Evolutionary conservation across 2,113 vertebrate species (phyloP).

Genomic region (Cyprinodon brontotheroides): DNA sequence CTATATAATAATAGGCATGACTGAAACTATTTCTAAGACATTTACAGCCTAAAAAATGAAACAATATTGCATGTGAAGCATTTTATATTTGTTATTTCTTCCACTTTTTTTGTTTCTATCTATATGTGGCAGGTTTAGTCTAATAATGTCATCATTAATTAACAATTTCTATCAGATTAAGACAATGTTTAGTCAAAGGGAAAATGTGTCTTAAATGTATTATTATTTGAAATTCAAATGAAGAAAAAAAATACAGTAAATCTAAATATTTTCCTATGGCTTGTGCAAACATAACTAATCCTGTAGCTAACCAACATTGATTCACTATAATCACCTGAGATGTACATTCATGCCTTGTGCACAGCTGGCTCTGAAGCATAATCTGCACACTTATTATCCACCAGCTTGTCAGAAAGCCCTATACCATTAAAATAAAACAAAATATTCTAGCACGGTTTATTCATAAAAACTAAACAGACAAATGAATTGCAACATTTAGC

Average conservation of each 20-base stretch:
- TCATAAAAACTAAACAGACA: not conserved
- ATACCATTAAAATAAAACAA: not conserved
- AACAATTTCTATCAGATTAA: not conserved
- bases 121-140: not conserved
- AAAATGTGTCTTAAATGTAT: not conserved
- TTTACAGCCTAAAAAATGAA: no score
- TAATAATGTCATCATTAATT: constrained; percentile 15
- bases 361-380: constrained; percentile 21
- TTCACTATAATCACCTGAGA: constrained; percentile 22
- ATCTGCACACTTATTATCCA: constrained; percentile 30
- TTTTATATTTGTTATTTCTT: no score
- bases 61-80: no score
- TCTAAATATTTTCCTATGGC: not conserved
- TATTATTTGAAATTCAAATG: not conserved
- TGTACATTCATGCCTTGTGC: constrained; percentile 32
- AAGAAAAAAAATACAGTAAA: not conserved
- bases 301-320: constrained; percentile 2
- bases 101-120: no score
- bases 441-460: not conserved
- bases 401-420: constrained; percentile 17
- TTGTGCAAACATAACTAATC: constrained; percentile 8
- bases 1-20: no score
- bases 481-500: constrained; percentile 1
- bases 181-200: not conserved
- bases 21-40: no score